Evolutionary conservation across 2,113 vertebrate genomes (phyloP).

Genomic region (Hippocampus mohnikei): DNA sequence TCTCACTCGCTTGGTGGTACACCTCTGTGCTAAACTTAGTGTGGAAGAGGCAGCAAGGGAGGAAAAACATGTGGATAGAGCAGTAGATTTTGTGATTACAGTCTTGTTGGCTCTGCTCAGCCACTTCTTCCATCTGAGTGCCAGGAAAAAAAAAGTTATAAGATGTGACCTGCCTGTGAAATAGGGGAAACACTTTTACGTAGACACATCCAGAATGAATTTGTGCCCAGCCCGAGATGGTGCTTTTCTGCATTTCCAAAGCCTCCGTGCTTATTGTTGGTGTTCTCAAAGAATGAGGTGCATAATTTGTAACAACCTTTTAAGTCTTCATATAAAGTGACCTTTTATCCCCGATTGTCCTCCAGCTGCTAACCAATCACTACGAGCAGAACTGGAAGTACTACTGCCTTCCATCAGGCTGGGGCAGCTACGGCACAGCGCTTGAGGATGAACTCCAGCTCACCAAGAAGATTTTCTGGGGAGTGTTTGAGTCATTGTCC

Average conservation of each 20-base stretch:
- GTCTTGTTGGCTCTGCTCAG: conserved; percentile 36
- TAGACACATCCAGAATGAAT: conserved; percentile 10
- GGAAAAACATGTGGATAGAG: conserved; percentile 30
- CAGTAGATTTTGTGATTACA: conserved; percentile 42
- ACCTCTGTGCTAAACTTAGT: conserved; percentile 22
- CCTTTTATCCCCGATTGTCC: conserved; percentile 32
- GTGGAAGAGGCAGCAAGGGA: conserved; percentile 7
- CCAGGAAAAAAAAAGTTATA: conserved; percentile 29
- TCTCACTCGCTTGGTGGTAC: conserved; percentile 1
- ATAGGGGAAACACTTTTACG: conserved; percentile 18
- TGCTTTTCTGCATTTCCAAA: conserved; percentile 1
- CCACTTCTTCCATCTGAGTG: conserved; percentile 36
- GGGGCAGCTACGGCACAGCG: conserved; percentile 89
- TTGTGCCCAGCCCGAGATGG: conserved; percentile 5
- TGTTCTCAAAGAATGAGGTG: conserved; percentile 5
- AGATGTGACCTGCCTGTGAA: conserved; percentile 25
- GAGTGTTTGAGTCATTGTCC: conserved; percentile 93
- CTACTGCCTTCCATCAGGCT: conserved; percentile 94
- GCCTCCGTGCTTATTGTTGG: not conserved
- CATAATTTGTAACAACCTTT: not conserved
- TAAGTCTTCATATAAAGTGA: conserved; percentile 1
- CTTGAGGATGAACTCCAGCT: conserved; percentile 93
- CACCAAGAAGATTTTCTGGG: conserved; percentile 99
- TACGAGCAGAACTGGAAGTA: conserved; percentile 99
- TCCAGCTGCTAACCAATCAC: conserved; percentile 91